Percentiles rank a stretch among this genome's conserved stretches.
phyloP scores from a whole-genome alignment of 30 jellyfish, hydroid and myxozoan species.

The Turritopsis rubra region DNA sequence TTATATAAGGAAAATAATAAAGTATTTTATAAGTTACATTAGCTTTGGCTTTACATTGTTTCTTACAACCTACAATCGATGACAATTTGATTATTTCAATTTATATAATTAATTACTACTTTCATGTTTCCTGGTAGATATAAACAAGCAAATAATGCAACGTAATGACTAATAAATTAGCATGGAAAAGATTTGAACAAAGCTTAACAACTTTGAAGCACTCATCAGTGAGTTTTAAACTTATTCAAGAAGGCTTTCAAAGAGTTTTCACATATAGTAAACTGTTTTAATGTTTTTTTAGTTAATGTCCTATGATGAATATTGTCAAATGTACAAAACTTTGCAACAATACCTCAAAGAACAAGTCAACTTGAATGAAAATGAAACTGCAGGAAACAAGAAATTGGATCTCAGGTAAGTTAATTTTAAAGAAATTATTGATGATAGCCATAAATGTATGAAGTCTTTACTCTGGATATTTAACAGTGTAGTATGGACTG shows the following conservation, averaged over 20 bases:
- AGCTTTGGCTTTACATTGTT: too few relatives aligned
- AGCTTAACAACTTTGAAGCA: background rate
- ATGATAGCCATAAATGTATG: background rate
- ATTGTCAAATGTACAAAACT: conserved; percentile 8
- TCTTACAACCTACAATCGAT: too few relatives aligned
- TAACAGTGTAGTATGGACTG: background rate
- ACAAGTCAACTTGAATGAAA: background rate
- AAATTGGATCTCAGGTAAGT: background rate
- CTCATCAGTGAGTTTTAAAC: background rate
- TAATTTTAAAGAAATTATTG: background rate
- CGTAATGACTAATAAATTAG: background rate
- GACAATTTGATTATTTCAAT: too few relatives aligned
- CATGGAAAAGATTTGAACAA: background rate
- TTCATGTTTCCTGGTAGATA: too few relatives aligned
- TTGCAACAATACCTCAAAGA: background rate
- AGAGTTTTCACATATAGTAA: too few relatives aligned
- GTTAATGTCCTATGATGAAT: conserved; percentile 4
- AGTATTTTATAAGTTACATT: too few relatives aligned
- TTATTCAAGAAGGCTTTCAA: too few relatives aligned
- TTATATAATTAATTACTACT: too few relatives aligned
- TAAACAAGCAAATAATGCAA: background rate
- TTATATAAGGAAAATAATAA: too few relatives aligned
- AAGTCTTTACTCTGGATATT: background rate
- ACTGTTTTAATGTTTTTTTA: conserved; percentile 2
- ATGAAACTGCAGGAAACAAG: background rate